Percentiles rank a stretch among this genome's conserved stretches.
Evolutionary conservation across 1,140 invertebrate species (phyloP).

Genomic region (Brachionus rotundiformis): DNA sequence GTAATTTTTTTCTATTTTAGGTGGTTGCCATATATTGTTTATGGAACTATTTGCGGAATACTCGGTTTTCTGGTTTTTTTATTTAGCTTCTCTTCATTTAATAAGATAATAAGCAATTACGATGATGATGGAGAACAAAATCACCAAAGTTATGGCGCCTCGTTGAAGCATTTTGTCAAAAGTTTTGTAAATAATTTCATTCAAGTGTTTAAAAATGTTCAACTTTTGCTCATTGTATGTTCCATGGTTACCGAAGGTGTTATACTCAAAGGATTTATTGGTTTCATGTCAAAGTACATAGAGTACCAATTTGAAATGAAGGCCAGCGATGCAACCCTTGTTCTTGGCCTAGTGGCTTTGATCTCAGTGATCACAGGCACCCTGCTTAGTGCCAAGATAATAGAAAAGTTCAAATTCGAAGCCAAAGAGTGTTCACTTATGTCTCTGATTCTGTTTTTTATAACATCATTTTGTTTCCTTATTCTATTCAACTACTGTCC

Average conservation of each 20-base stretch:
- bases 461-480: slow-evolving; percentile 22
- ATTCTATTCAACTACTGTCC: neutral
- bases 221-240: neutral
- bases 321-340: neutral
- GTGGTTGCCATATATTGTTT: slow-evolving; percentile 27
- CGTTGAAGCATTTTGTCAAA: neutral
- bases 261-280: slow-evolving; percentile 24
- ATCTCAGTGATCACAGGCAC: slow-evolving; percentile 17
- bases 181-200: slow-evolving; percentile 15
- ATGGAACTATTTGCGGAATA: neutral
- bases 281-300: slow-evolving; percentile 26
- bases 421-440: neutral
- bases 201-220: neutral
- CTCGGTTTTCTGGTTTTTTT: neutral
- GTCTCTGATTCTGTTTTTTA: neutral
- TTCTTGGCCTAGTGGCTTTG: neutral
- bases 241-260: slow-evolving; percentile 6
- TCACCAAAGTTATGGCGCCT: neutral
- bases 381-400: neutral
- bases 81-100: neutral
- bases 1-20: neutral
- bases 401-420: neutral
- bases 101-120: neutral
- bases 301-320: slow-evolving; percentile 34
- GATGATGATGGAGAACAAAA: neutral